Evolutionary conservation across 2,113 vertebrate species (phyloP).

Genomic region (Misgurnus mizolepis): DNA sequence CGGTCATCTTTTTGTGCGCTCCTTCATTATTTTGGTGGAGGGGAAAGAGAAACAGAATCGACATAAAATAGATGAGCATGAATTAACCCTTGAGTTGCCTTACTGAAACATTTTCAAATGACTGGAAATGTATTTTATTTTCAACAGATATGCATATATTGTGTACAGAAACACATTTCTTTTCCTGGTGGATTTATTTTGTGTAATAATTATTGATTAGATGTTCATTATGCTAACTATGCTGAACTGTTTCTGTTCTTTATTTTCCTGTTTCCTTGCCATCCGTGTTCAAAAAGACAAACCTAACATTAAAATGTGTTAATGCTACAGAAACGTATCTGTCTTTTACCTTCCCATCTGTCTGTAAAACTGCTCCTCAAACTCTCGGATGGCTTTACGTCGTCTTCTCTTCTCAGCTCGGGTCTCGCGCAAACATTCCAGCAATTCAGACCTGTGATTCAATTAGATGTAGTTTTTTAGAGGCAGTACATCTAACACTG

Average conservation of each 20-base stretch:
- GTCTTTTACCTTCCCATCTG: conserved; percentile 89
- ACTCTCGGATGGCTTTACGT: conserved; percentile 87
- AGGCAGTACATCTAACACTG: too few species aligned
- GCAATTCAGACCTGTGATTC: conserved; percentile 82
- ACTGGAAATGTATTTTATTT: conserved; percentile 55
- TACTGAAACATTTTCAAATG: conserved; percentile 55
- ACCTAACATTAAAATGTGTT: conserved; percentile 54
- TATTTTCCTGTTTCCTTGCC: conserved; percentile 38
- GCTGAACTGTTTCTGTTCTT: conserved; percentile 33
- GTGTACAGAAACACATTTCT: conserved; percentile 41
- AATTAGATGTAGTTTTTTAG: neutral
- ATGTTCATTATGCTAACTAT: conserved; percentile 43
- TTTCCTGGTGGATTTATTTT: conserved; percentile 23
- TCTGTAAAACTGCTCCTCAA: conserved; percentile 90
- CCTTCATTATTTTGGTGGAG: conserved; percentile 64
- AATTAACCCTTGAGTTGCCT: conserved; percentile 58
- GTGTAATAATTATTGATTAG: conserved; percentile 27
- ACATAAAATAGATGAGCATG: conserved; percentile 5
- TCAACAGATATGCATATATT: conserved; percentile 36
- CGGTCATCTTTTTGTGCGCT: conserved; percentile 93
- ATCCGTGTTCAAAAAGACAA: conserved; percentile 47
- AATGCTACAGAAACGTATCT: conserved; percentile 12
- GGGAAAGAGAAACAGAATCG: conserved; percentile 8
- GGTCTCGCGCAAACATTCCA: conserved; percentile 87
- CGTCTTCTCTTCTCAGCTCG: conserved; percentile 88